Percentiles rank a stretch among this genome's conserved stretches.
phyloP scores from a whole-genome alignment of 1,140 invertebrate genomes.

The Colletes gigas region DNA sequence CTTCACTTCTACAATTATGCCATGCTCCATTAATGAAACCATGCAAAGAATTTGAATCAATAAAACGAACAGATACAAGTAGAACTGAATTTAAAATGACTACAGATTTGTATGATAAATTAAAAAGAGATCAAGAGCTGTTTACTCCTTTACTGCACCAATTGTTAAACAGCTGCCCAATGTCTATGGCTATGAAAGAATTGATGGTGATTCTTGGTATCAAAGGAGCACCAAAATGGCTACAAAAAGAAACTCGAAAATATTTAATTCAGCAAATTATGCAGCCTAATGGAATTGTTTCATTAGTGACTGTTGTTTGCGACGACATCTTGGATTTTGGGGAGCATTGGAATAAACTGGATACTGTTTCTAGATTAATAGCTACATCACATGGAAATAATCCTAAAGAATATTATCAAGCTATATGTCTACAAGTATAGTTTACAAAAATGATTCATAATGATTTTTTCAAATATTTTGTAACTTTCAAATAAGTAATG shows the following conservation, averaged over 20 bases:
- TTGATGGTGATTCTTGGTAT: constrained; percentile 85
- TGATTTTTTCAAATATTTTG: not conserved
- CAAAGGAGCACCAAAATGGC: constrained; percentile 83
- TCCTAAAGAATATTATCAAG: constrained; percentile 81
- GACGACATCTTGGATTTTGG: constrained; percentile 81
- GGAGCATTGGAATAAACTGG: constrained; percentile 85
- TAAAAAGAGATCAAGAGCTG: constrained; percentile 80
- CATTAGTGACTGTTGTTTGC: constrained; percentile 84
- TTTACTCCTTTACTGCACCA: constrained; percentile 81
- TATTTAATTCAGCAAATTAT: constrained; percentile 83
- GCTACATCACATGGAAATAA: constrained; percentile 80
- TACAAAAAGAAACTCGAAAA: constrained; percentile 83
- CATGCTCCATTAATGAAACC: constrained; percentile 85
- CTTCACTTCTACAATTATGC: constrained; percentile 86
- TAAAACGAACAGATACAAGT: constrained; percentile 1
- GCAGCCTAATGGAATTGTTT: constrained; percentile 83
- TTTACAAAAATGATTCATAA: constrained; percentile 15
- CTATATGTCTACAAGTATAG: constrained; percentile 74
- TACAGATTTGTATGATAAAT: constrained; percentile 79
- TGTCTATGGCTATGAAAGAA: constrained; percentile 85
- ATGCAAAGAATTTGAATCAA: not conserved
- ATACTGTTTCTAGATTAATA: constrained; percentile 85
- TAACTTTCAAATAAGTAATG: constrained; percentile 43
- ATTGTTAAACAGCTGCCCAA: constrained; percentile 83
- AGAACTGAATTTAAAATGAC: constrained; percentile 68